Conservation (phyloP, 2,888 invertebrate genomes). For the Chrysotoxum bicinctum region DNA sequence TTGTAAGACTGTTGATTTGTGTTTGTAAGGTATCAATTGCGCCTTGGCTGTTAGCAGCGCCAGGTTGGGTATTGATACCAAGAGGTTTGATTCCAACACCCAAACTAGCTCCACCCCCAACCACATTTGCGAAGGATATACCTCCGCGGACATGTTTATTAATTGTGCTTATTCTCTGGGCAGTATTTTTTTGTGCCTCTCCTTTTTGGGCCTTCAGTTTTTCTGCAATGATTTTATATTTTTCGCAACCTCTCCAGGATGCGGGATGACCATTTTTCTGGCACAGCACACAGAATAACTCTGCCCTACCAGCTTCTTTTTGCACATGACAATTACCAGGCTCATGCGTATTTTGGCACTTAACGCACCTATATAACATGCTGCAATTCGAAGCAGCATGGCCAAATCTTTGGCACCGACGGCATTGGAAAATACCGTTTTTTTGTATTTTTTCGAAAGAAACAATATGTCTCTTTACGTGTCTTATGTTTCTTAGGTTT, state of each 20-base stretch:
- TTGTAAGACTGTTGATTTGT: not conserved
- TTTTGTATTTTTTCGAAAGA: too few relatives aligned
- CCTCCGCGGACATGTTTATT: not conserved
- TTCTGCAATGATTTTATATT: not conserved
- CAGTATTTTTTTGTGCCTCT: not conserved
- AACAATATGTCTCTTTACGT: not conserved
- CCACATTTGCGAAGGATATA: not conserved
- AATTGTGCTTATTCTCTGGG: not conserved
- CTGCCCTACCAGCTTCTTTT: not conserved
- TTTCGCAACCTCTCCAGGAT: not conserved
- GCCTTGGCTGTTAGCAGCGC: not conserved
- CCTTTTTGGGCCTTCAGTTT: not conserved
- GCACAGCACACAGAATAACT: constrained; percentile 1
- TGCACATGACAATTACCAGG: constrained; percentile 5
- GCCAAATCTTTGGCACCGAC: not conserved
- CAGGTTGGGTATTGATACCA: not conserved
- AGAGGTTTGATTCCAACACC: not conserved
- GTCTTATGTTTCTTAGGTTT: not conserved
- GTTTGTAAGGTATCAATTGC: not conserved
- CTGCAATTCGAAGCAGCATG: constrained; percentile 4
- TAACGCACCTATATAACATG: not conserved
- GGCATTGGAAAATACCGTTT: not conserved
- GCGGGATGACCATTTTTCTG: not conserved
- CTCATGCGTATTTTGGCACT: constrained; percentile 12
- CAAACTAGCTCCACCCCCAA: not conserved